Percentiles rank a stretch among this genome's conserved stretches.
Conservation (phyloP, 2,888 invertebrate species). For the Dasysyrphus albostriatus region DNA sequence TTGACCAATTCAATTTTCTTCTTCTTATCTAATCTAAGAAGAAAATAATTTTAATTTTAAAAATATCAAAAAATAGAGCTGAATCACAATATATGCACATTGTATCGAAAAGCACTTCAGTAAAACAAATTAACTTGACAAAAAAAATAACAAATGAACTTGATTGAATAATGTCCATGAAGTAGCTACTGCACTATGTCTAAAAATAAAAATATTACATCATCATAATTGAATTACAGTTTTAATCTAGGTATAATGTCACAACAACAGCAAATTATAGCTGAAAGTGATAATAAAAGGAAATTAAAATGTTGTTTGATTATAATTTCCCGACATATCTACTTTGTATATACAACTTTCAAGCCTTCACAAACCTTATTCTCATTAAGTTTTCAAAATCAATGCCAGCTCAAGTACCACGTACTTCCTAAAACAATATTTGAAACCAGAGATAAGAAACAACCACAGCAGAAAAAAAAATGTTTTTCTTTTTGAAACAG, state of each 20-base stretch:
- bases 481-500: not conserved
- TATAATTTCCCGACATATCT: not conserved
- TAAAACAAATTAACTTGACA: no score
- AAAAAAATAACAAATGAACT: no score
- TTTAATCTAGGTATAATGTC: not conserved
- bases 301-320: not conserved
- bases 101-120: no score
- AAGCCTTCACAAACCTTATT: not conserved
- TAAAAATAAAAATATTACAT: not conserved
- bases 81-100: no score
- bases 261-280: not conserved
- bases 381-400: conserved; percentile 31
- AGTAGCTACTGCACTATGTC: no score
- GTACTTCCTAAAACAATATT: not conserved
- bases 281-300: conserved; percentile 1
- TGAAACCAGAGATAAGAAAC: conserved; percentile 4
- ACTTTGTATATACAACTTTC: not conserved
- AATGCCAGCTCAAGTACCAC: conserved; percentile 18
- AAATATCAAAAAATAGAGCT: no score
- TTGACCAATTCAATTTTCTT: no score
- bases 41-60: no score
- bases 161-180: no score
- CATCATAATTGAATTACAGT: not conserved
- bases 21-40: no score
- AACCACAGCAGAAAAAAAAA: not conserved